Percentiles rank a stretch among this genome's conserved stretches.
Conservation (phyloP, 2,113 vertebrate genomes). For the Drymodes brunneopygia region DNA sequence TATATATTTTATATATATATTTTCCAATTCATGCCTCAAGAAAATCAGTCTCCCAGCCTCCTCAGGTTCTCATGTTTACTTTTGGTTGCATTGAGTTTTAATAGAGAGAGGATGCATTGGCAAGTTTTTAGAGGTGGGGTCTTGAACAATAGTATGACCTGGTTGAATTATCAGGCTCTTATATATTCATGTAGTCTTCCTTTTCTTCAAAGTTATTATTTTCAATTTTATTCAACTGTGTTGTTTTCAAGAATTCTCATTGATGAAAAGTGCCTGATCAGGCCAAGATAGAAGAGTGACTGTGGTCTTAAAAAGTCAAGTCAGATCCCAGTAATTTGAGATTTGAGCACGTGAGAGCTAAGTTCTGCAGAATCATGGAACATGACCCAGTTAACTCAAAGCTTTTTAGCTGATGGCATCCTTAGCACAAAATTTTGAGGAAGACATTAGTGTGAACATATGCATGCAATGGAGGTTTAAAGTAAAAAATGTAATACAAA, state of each 20-base stretch:
- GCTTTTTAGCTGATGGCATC: background rate
- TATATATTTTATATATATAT: no score
- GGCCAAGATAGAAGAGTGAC: background rate
- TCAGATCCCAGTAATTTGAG: background rate
- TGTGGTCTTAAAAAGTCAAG: background rate
- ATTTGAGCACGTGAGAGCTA: background rate
- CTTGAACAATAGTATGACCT: background rate
- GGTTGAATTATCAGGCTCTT: background rate
- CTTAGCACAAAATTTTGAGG: background rate
- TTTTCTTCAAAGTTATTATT: background rate
- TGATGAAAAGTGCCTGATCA: background rate
- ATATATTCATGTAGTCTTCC: background rate
- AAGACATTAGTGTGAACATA: background rate
- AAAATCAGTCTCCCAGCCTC: background rate
- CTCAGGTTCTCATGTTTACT: background rate
- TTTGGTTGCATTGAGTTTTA: background rate
- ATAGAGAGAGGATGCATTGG: background rate
- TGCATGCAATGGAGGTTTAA: background rate
- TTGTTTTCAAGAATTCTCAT: background rate
- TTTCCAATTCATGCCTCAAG: background rate
- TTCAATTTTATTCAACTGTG: background rate
- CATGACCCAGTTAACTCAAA: background rate
- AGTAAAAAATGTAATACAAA: background rate
- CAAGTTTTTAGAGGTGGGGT: background rate
- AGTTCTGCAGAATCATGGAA: background rate